These are phyloP conservation scores for Meriones unguiculatus DNA, from an alignment of 2,113 vertebrate species.

Conservation along the genomic window DNA sequence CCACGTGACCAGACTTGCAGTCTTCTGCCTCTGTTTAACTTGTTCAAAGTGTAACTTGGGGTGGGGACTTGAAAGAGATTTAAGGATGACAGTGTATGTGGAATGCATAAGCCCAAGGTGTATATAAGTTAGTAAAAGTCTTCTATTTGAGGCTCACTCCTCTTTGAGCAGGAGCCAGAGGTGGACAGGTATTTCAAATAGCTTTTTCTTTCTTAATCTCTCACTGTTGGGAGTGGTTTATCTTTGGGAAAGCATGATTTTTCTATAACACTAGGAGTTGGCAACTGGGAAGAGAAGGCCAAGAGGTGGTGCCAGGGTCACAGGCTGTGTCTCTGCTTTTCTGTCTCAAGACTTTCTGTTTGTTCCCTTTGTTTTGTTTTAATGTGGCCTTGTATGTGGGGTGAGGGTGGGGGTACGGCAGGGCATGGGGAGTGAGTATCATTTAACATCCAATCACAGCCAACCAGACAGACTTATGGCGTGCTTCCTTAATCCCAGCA, in stretches of 20 bases:
- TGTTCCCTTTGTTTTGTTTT: neutral
- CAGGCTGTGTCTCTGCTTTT: neutral
- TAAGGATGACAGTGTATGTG: neutral
- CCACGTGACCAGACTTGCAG: neutral
- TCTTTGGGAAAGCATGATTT: neutral
- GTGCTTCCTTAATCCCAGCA: neutral
- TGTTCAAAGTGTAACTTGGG: neutral
- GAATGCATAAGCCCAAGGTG: neutral
- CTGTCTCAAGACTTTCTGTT: neutral
- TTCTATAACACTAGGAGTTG: neutral
- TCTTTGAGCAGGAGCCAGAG: neutral
- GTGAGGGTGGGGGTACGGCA: too few relatives aligned
- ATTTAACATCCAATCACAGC: neutral
- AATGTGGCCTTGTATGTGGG: neutral
- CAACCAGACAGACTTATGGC: neutral
- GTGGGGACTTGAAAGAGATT: neutral
- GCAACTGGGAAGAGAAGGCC: neutral
- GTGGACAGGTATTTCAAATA: neutral
- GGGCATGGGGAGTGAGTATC: neutral
- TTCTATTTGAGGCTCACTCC: neutral
- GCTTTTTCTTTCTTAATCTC: neutral
- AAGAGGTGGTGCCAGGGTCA: neutral
- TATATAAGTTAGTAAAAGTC: neutral
- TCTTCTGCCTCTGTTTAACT: neutral
- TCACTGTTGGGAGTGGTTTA: neutral